phyloP scores from a whole-genome alignment of 2,888 invertebrate genomes.

The Euspilapteryx auroguttella region DNA sequence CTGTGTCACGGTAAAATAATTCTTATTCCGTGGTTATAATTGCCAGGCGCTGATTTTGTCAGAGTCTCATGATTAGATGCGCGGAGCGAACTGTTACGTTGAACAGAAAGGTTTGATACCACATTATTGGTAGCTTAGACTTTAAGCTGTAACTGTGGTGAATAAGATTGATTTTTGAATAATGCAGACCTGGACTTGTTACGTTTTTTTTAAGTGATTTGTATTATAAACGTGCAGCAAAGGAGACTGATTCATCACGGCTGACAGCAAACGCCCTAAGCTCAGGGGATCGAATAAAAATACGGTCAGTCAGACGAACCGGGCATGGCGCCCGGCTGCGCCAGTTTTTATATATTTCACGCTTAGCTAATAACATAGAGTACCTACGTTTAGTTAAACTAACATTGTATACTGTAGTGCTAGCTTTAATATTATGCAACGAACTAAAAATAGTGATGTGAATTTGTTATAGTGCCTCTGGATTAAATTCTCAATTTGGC shows the following conservation, averaged over 20 bases:
- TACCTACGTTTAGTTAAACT: slow-evolving; percentile 15
- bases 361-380: slow-evolving; percentile 18
- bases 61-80: too few species aligned
- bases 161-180: background rate
- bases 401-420: slow-evolving; percentile 10
- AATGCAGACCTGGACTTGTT: too few species aligned
- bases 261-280: background rate
- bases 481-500: too few species aligned
- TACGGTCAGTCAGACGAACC: slow-evolving; percentile 10
- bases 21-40: background rate
- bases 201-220: too few species aligned
- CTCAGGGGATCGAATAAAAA: slow-evolving; percentile 5
- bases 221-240: too few species aligned
- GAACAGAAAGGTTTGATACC: background rate
- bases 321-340: slow-evolving; percentile 11
- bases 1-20: background rate
- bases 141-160: background rate
- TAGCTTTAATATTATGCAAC: slow-evolving; percentile 7
- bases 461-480: slow-evolving; percentile 11
- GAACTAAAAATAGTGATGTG: slow-evolving; percentile 27
- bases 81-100: too few species aligned
- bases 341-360: slow-evolving; percentile 13
- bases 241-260: background rate
- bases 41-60: too few species aligned
- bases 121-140: background rate